These are phyloP conservation scores for Girardinichthys multiradiatus DNA, from an alignment of 2,113 vertebrate species.

Conservation along the genomic window DNA sequence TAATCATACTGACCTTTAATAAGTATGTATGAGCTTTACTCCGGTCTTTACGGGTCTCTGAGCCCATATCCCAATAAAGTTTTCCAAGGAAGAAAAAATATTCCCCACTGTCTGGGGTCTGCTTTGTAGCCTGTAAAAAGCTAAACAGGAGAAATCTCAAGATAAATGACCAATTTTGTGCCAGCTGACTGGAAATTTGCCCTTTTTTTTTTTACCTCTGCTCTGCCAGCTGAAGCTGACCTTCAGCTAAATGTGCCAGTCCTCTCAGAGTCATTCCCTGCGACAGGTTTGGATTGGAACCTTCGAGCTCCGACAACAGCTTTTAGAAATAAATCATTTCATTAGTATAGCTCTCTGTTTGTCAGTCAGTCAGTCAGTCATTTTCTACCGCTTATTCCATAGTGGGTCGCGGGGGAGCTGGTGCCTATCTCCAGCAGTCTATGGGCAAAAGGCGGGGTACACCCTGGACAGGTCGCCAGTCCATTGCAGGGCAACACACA, in stretches of 20 bases:
- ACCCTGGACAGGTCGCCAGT: too few relatives aligned
- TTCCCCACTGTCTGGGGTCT: slow-evolving; percentile 82
- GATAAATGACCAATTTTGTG: neutral
- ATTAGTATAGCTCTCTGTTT: neutral
- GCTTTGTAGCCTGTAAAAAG: slow-evolving; percentile 85
- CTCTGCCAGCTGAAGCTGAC: slow-evolving; percentile 86
- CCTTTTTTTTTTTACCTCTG: slow-evolving; percentile 79
- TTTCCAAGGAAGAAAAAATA: slow-evolving; percentile 87
- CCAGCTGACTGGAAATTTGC: neutral
- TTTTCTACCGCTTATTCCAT: too few relatives aligned
- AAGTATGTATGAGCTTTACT: slow-evolving; percentile 90
- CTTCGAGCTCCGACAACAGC: slow-evolving; percentile 85
- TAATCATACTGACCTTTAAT: slow-evolving; percentile 84
- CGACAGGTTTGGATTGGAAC: slow-evolving; percentile 80
- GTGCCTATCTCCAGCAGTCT: too few relatives aligned
- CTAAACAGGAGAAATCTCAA: slow-evolving; percentile 64
- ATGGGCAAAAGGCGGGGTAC: too few relatives aligned
- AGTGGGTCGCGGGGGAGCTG: too few relatives aligned
- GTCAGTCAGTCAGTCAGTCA: too few relatives aligned
- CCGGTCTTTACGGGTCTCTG: slow-evolving; percentile 88
- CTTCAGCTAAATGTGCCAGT: slow-evolving; percentile 78
- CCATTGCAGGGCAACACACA: too few relatives aligned
- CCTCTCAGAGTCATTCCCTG: slow-evolving; percentile 84
- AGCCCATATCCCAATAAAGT: slow-evolving; percentile 92
- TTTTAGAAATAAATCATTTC: slow-evolving; percentile 59